phyloP scores from a whole-genome alignment of 1,140 invertebrate genomes.

The Aplysia californica region DNA sequence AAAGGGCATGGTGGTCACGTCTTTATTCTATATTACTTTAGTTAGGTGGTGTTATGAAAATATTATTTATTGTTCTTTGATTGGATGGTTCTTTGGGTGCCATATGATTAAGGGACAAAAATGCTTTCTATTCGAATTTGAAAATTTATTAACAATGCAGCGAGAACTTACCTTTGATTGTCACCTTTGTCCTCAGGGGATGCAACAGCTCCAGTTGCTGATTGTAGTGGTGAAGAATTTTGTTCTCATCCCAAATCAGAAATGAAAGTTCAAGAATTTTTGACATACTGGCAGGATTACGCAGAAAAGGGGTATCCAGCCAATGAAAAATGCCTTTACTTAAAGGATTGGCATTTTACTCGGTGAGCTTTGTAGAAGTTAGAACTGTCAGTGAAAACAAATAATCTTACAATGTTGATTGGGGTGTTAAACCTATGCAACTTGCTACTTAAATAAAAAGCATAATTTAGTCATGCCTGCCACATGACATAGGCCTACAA shows the following conservation, averaged over 20 bases:
- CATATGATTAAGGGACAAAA: no score
- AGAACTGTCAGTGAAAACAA: not conserved
- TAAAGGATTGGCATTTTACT: conserved; percentile 70
- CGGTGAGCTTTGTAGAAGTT: conserved; percentile 35
- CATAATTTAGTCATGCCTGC: not conserved
- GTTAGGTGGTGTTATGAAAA: not conserved
- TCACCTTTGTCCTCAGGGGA: conserved; percentile 65
- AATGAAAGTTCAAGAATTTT: conserved; percentile 65
- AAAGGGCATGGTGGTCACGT: not conserved
- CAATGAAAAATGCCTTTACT: conserved; percentile 49
- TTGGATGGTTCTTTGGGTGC: not conserved
- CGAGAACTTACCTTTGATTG: not conserved
- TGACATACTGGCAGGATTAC: conserved; percentile 46
- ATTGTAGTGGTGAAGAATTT: conserved; percentile 79
- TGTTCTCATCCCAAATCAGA: conserved; percentile 78
- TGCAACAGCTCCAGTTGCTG: conserved; percentile 78
- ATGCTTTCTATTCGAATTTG: no score
- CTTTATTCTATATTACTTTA: not conserved
- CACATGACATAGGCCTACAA: not conserved
- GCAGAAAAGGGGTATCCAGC: conserved; percentile 25
- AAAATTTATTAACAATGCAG: no score
- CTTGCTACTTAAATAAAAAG: not conserved
- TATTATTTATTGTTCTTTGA: not conserved
- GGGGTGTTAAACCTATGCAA: not conserved
- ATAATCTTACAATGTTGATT: not conserved